A percentile compares a stretch with the other conserved stretches of the same genome.
Conservation (phyloP, 2,797 vertebrate genomes). For the Urosaurus nigricauda region DNA sequence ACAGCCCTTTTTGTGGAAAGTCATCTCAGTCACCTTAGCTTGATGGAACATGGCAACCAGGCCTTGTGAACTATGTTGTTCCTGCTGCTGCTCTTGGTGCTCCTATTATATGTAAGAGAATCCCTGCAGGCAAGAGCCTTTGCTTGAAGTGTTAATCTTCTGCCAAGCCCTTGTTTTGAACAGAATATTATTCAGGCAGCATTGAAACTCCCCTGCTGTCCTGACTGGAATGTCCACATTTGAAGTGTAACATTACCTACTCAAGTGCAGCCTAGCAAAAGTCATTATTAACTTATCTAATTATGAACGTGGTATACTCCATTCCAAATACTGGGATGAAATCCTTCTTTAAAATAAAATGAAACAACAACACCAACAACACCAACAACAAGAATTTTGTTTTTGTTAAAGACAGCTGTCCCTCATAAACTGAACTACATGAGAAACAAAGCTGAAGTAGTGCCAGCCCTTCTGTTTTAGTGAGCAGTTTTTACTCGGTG, state of each 20-base stretch:
- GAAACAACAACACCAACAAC: not conserved
- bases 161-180: conserved; percentile 40
- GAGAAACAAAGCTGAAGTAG: not conserved
- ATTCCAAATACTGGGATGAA: conserved; percentile 24
- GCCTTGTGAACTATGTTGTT: not conserved
- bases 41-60: conserved; percentile 1
- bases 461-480: not conserved
- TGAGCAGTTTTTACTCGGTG: not conserved
- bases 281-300: conserved; percentile 47
- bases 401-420: not conserved
- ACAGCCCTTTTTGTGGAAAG: not conserved
- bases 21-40: not conserved
- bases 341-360: conserved; percentile 7
- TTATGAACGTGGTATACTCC: conserved; percentile 19
- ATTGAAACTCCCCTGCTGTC: conserved; percentile 30
- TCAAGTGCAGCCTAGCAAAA: conserved; percentile 21
- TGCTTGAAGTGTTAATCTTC: conserved; percentile 40
- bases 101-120: conserved; percentile 37
- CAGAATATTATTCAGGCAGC: conserved; percentile 42
- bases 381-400: not conserved
- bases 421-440: not conserved
- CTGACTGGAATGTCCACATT: conserved; percentile 43
- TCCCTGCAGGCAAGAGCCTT: conserved; percentile 10
- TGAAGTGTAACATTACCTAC: conserved; percentile 36
- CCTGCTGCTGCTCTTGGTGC: not conserved